These are phyloP conservation scores for Callionymus lyra DNA, from an alignment of 2,113 vertebrate species.

Conservation along the genomic window DNA sequence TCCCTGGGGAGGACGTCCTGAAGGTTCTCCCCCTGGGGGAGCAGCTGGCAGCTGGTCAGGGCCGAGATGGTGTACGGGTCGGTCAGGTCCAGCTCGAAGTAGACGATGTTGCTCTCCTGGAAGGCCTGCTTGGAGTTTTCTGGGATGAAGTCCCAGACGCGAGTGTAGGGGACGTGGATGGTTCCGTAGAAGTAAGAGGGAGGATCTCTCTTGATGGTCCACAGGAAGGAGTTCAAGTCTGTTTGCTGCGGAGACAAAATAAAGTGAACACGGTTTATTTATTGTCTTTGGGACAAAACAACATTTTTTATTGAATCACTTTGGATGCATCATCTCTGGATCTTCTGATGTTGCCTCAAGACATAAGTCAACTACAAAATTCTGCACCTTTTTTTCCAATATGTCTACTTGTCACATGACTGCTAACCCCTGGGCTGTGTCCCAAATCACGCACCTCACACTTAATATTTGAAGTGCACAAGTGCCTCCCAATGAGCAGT, in stretches of 20 bases:
- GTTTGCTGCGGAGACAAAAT: conserved; percentile 63
- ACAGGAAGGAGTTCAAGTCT: conserved; percentile 83
- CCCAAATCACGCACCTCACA: no score
- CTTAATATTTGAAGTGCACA: no score
- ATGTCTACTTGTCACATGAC: no score
- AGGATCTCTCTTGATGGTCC: conserved; percentile 82
- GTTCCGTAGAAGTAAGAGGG: conserved; percentile 84
- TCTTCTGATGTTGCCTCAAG: no score
- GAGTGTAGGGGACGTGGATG: conserved; percentile 80
- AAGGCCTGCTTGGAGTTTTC: conserved; percentile 84
- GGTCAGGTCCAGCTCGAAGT: conserved; percentile 82
- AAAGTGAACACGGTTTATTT: no score
- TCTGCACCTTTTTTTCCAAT: no score
- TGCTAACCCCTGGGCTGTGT: no score
- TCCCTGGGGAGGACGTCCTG: conserved; percentile 78
- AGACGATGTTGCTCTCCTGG: conserved; percentile 77
- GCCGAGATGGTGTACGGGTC: conserved; percentile 79
- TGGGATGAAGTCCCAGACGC: conserved; percentile 83
- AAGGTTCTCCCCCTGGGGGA: conserved; percentile 78
- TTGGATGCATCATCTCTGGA: no score
- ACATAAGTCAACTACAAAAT: no score
- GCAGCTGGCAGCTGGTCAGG: conserved; percentile 78
- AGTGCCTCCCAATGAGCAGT: no score
- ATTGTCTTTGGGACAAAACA: no score
- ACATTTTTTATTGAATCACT: no score